Base-by-base conservation (phyloP, 2,888 invertebrate species). In the Hemistola chrysoprasaria region DNA sequence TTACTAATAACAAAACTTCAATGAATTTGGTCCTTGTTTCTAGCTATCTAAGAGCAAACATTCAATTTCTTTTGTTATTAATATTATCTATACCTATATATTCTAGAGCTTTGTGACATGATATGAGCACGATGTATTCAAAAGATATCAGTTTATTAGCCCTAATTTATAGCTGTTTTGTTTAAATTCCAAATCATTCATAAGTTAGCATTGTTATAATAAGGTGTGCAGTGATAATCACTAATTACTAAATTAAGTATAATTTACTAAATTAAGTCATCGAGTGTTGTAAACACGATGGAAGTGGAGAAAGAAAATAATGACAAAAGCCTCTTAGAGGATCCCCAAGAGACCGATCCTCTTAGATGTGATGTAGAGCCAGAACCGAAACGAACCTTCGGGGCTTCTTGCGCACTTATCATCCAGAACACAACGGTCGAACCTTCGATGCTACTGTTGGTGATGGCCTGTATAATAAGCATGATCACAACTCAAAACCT, bases 401-500 rank as follows among this genome's bases (percentile, higher is more conserved):
- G 50, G 32, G 67, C 69, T 43, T 69, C 46, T 16, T 58, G 64
- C 26, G 7, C 10, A 0, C 23, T 63, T 42, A 49, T 66, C 0
- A 5, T 71, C 0, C 54, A 37, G 31, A 79, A 80, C 45, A 53
- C 80, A 6, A 82, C 85, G 0, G 55, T 87, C 2, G 87, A 87
- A 36, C 86, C 86, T 5, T 59, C 66, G 1, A 65, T 78, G 56
- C 40, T 74, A 0, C 7, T 83, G 2, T 81, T 79, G 22, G 44
- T 83, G 0, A 10, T 76, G 9, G 38, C 71, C 0, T 44, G 50
- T 0, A 69, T 91, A 9, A 56, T 91, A n/a, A 91, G 92, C 0
- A 90, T 92, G 27, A 65, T 95, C 40, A 94, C 95, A 10, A 93
- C 95, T 1, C 95, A 95, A 70, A 96, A 96, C 76, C 78, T 96